Percentiles rank a stretch among this genome's conserved stretches.
These are phyloP conservation scores for Hippocampus zosterae DNA, from an alignment of 2,113 vertebrate genomes.

Conservation along the genomic window DNA sequence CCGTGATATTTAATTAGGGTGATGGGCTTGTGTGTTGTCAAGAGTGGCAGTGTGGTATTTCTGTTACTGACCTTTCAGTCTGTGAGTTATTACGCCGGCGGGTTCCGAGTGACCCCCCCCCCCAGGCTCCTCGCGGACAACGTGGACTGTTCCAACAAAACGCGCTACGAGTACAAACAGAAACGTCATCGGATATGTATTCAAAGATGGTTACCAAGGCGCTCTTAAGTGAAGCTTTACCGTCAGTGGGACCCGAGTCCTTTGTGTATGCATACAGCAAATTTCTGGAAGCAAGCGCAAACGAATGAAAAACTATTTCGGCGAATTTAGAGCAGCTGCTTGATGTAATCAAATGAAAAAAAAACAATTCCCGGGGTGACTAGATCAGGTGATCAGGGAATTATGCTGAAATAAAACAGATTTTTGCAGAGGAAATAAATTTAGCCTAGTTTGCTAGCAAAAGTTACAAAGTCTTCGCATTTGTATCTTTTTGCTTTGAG, in stretches of 20 bases:
- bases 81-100: conserved; percentile 37
- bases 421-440: no score
- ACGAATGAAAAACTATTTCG: not conserved
- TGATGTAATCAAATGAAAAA: not conserved
- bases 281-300: not conserved
- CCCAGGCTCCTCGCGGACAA: not conserved
- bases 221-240: not conserved
- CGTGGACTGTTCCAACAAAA: not conserved
- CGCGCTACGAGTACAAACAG: not conserved
- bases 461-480: no score
- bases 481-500: no score
- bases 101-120: conserved; percentile 27
- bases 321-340: not conserved
- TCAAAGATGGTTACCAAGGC: not conserved
- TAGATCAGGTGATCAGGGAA: not conserved
- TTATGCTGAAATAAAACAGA: no score
- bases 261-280: not conserved
- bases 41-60: conserved; percentile 54
- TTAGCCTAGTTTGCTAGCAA: no score
- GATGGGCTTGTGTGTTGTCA: conserved; percentile 35
- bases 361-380: not conserved
- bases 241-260: not conserved
- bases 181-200: not conserved
- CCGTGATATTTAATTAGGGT: conserved; percentile 3
- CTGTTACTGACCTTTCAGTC: conserved; percentile 52